phyloP scores from a whole-genome alignment of 2,888 invertebrate genomes.

The Latrodectus hesperus region DNA sequence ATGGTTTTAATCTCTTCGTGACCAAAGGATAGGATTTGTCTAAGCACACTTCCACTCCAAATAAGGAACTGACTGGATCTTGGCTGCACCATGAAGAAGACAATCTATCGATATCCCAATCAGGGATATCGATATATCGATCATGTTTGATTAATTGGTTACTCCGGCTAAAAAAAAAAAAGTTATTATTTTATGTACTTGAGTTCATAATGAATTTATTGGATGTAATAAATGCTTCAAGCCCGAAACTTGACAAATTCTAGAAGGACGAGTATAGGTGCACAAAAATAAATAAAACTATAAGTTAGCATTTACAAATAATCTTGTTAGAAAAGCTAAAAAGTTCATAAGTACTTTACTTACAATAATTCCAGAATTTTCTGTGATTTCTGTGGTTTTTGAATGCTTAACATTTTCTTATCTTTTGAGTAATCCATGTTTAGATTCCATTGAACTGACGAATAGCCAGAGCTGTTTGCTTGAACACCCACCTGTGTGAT shows the following conservation, averaged over 20 bases:
- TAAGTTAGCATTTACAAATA: too few relatives aligned
- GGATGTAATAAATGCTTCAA: too few relatives aligned
- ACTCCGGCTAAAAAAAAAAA: constrained; percentile 45
- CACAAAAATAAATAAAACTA: too few relatives aligned
- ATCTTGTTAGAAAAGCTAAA: too few relatives aligned
- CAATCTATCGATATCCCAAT: constrained; percentile 51
- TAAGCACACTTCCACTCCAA: constrained; percentile 46
- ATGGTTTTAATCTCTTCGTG: constrained; percentile 49
- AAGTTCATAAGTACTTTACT: constrained; percentile 10
- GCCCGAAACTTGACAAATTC: too few relatives aligned
- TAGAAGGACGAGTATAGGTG: too few relatives aligned
- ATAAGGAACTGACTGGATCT: background rate
- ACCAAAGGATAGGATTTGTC: constrained; percentile 51
- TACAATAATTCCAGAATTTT: constrained; percentile 58
- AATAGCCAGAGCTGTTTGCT: constrained; percentile 62
- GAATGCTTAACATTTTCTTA: constrained; percentile 21
- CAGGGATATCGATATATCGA: constrained; percentile 42
- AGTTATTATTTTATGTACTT: too few relatives aligned
- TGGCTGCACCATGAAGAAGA: constrained; percentile 33
- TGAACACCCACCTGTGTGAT: constrained; percentile 67
- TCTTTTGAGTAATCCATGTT: constrained; percentile 26
- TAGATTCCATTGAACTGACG: constrained; percentile 34
- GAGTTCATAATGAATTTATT: too few relatives aligned
- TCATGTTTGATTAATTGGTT: constrained; percentile 63
- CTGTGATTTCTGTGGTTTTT: constrained; percentile 35